These are phyloP conservation scores for Megastigmus dorsalis DNA, from an alignment of 2,888 invertebrate genomes.

Conservation along the genomic window DNA sequence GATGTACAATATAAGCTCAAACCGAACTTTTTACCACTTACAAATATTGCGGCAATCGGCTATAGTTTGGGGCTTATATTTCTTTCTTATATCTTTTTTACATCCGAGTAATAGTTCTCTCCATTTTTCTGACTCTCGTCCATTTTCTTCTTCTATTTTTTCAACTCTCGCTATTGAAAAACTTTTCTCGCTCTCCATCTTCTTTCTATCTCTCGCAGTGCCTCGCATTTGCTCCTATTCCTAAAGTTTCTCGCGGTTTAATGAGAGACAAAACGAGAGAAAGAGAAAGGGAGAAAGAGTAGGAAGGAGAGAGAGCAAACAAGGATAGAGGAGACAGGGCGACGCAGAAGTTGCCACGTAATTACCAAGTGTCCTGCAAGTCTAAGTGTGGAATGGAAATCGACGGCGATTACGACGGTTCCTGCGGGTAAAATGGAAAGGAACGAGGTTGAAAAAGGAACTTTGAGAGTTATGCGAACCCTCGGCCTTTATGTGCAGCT, in stretches of 20 bases:
- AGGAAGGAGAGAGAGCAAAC: background rate
- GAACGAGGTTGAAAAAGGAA: background rate
- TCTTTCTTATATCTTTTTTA: slow-evolving; percentile 12
- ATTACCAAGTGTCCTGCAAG: slow-evolving; percentile 23
- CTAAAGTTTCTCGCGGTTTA: background rate
- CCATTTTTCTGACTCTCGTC: background rate
- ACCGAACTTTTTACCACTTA: slow-evolving; percentile 31
- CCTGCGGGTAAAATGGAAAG: background rate
- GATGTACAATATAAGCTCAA: too few relatives aligned
- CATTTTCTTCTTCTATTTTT: too few relatives aligned
- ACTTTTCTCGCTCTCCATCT: background rate
- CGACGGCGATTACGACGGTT: slow-evolving; percentile 23
- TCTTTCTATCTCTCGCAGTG: slow-evolving; percentile 7
- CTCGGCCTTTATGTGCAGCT: too few relatives aligned
- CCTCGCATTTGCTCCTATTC: background rate
- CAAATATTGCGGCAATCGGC: slow-evolving; percentile 40
- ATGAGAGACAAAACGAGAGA: slow-evolving; percentile 3
- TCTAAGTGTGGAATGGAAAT: slow-evolving; percentile 20
- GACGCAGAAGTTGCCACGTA: slow-evolving; percentile 22
- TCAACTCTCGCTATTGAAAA: background rate
- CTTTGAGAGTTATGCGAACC: background rate
- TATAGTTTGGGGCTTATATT: background rate
- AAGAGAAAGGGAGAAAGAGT: background rate
- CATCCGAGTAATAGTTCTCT: slow-evolving; percentile 7
- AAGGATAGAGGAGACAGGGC: background rate